Evolutionary conservation across 2,797 vertebrate species (phyloP).

Genomic region (Menidia menidia): DNA sequence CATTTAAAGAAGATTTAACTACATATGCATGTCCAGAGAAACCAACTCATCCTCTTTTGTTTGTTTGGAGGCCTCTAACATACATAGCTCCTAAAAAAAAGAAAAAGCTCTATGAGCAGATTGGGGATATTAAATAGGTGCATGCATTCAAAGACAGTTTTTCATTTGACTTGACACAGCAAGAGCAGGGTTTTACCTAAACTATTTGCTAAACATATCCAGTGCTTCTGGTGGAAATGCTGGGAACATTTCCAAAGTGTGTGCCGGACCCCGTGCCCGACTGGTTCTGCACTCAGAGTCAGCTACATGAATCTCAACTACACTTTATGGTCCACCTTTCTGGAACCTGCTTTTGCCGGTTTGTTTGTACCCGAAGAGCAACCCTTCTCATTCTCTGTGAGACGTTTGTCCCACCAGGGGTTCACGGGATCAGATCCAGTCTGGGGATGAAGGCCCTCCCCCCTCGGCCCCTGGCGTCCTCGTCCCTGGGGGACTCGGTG

Average conservation of each 20-base stretch:
- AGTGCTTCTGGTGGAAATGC: not conserved
- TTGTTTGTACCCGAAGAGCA: not conserved
- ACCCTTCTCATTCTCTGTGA: not conserved
- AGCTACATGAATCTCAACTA: not conserved
- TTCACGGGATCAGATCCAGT: slow-evolving; percentile 78
- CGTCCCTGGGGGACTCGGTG: slow-evolving; percentile 39
- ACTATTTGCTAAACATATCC: not conserved
- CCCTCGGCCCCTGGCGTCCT: slow-evolving; percentile 56
- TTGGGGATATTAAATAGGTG: too few species aligned
- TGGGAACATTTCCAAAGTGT: not conserved
- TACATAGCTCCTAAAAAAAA: too few species aligned
- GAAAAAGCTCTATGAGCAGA: too few species aligned
- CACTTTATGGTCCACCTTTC: not conserved
- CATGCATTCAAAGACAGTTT: too few species aligned
- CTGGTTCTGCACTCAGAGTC: not conserved
- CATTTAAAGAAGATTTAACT: too few species aligned
- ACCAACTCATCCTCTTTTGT: too few species aligned
- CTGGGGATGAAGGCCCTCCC: slow-evolving; percentile 54
- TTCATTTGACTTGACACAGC: too few species aligned
- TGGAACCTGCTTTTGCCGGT: not conserved
- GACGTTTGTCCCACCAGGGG: not conserved
- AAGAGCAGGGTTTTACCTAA: too few species aligned
- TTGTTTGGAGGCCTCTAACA: too few species aligned
- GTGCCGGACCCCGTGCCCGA: not conserved
- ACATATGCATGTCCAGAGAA: too few species aligned